Evolutionary conservation across 2,113 vertebrate species (phyloP).

Genomic region (Solea senegalensis): DNA sequence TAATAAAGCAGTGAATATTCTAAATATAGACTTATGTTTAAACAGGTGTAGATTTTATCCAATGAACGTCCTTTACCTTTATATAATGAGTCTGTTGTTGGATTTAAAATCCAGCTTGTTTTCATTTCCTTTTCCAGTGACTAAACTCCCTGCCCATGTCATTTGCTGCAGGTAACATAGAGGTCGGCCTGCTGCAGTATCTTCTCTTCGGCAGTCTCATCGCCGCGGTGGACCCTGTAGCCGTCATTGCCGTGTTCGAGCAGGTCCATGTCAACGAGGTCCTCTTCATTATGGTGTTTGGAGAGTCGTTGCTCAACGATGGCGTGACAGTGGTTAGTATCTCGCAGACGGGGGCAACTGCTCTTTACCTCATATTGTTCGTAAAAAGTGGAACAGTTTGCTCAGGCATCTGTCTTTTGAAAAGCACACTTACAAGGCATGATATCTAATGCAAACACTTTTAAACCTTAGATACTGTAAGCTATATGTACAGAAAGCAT

Average conservation of each 20-base stretch:
- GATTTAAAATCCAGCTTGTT: too few relatives aligned
- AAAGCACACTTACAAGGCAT: conserved; percentile 10
- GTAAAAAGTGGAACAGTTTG: neutral
- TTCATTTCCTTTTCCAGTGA: too few relatives aligned
- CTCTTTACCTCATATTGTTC: neutral
- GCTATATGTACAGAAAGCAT: neutral
- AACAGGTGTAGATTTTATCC: too few relatives aligned
- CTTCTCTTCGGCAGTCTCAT: conserved; percentile 96
- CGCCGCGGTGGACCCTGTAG: conserved; percentile 94
- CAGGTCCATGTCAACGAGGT: conserved; percentile 98
- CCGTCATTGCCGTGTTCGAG: conserved; percentile 96
- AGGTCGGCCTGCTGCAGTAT: conserved; percentile 88
- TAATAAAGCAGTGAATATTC: too few relatives aligned
- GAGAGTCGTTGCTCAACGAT: conserved; percentile 96
- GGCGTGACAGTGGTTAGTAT: conserved; percentile 94
- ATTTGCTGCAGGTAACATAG: conserved; percentile 80
- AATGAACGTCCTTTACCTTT: too few relatives aligned
- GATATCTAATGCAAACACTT: conserved; percentile 16
- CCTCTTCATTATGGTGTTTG: conserved; percentile 98
- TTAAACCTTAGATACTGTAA: too few relatives aligned
- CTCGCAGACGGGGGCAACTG: too few relatives aligned
- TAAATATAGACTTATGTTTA: too few relatives aligned
- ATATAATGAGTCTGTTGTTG: too few relatives aligned
- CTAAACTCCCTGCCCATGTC: neutral
- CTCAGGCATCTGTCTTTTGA: neutral